Percentiles rank a stretch among this genome's conserved stretches.
These are phyloP conservation scores for Sciaenops ocellatus DNA, from an alignment of 2,797 vertebrate genomes.

Conservation along the genomic window DNA sequence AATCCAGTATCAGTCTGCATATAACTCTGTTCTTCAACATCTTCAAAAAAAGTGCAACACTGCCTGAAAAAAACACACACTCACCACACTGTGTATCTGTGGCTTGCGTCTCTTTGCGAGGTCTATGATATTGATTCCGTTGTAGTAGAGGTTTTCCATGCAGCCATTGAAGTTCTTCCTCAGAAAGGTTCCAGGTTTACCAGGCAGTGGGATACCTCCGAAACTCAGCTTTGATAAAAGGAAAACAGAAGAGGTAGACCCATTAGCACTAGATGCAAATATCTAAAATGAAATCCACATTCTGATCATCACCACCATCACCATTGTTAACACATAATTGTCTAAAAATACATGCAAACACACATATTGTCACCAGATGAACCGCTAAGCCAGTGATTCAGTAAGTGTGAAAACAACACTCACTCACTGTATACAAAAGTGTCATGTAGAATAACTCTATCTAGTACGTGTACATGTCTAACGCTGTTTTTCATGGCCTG, in stretches of 20 bases:
- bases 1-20: neutral
- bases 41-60: neutral
- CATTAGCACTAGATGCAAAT: neutral
- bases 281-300: neutral
- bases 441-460: too few relatives aligned
- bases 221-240: constrained; percentile 91
- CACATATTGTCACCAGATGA: constrained; percentile 21
- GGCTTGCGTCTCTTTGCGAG: constrained; percentile 96
- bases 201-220: constrained; percentile 96
- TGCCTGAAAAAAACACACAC: constrained; percentile 27
- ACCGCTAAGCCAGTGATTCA: constrained; percentile 42
- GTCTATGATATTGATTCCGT: constrained; percentile 96
- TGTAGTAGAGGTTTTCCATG: constrained; percentile 98
- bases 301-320: neutral
- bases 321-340: neutral
- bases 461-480: neutral
- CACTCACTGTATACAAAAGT: constrained; percentile 27
- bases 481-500: neutral
- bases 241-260: neutral
- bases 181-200: constrained; percentile 96
- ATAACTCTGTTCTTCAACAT: neutral
- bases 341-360: constrained; percentile 14
- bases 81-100: constrained; percentile 98
- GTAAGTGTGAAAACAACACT: constrained; percentile 39
- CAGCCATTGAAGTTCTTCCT: constrained; percentile 98